Evolutionary conservation across 2,888 invertebrate species (phyloP).

Genomic region (Eupithecia vulgata): DNA sequence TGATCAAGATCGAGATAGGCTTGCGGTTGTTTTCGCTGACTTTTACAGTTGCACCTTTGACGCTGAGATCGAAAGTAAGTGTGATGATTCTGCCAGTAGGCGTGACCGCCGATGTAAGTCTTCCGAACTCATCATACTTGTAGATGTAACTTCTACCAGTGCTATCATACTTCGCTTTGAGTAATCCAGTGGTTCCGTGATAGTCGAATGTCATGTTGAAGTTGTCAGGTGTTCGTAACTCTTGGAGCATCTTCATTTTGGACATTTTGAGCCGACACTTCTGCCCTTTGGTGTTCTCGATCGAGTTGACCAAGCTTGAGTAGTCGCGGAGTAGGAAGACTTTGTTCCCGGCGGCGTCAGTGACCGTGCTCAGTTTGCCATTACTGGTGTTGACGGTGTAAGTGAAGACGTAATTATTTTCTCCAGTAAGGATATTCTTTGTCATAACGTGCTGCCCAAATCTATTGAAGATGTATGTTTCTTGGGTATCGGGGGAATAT

Average conservation of each 20-base stretch:
- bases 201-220: conserved; percentile 97
- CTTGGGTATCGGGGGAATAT: conserved; percentile 97
- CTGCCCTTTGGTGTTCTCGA: conserved; percentile 96
- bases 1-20: conserved; percentile 93
- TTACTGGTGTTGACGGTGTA: conserved; percentile 98
- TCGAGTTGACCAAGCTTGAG: conserved; percentile 95
- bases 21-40: conserved; percentile 92
- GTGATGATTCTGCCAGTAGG: conserved; percentile 97
- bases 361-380: conserved; percentile 96
- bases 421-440: conserved; percentile 96
- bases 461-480: conserved; percentile 95
- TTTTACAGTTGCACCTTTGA: conserved; percentile 94
- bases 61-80: conserved; percentile 93
- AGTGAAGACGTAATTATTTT: conserved; percentile 95
- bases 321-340: conserved; percentile 93
- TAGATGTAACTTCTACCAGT: conserved; percentile 96
- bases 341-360: conserved; percentile 96
- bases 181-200: conserved; percentile 93
- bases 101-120: conserved; percentile 94
- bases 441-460: conserved; percentile 98
- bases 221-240: conserved; percentile 95
- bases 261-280: conserved; percentile 96
- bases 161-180: conserved; percentile 94
- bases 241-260: conserved; percentile 95
- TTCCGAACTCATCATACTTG: conserved; percentile 97